Percentiles rank a stretch among this genome's conserved stretches.
Evolutionary conservation across 2,113 vertebrate genomes (phyloP).

Genomic region (Montifringilla adamsi): DNA sequence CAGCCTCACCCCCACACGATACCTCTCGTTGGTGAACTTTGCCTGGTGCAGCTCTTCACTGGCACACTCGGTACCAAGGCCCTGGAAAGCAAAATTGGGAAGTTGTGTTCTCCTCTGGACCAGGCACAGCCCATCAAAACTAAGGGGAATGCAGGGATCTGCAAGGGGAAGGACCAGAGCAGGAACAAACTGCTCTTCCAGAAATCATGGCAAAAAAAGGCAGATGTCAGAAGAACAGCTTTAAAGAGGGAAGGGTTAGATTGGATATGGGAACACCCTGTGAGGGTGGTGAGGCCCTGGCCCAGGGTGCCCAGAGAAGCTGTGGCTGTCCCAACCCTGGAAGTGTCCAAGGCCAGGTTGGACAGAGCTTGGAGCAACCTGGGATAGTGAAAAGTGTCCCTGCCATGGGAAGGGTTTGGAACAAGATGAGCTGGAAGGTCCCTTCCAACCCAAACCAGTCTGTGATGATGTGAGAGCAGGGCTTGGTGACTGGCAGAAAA

Average conservation of each 20-base stretch:
- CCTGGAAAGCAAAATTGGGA: constrained; percentile 69
- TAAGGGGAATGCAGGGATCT: not conserved
- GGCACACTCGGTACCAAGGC: constrained; percentile 75
- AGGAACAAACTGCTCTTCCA: not conserved
- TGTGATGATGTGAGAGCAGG: not conserved
- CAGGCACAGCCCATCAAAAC: not conserved
- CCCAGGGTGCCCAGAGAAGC: not conserved
- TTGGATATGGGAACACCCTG: not conserved
- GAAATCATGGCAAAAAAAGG: not conserved
- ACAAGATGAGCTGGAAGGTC: not conserved
- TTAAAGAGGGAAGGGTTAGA: not conserved
- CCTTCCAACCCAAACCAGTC: not conserved
- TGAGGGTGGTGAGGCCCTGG: not conserved
- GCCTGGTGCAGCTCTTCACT: constrained; percentile 74
- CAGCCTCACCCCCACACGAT: not conserved
- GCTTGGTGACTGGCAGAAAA: not conserved
- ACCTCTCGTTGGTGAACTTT: constrained; percentile 86
- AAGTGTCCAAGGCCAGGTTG: accelerated
- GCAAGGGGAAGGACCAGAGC: not conserved
- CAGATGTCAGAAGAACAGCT: not conserved
- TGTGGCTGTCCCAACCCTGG: not conserved
- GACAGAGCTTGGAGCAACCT: accelerated
- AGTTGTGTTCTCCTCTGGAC: not conserved
- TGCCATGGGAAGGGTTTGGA: not conserved
- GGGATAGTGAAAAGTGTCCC: accelerated